A percentile compares a stretch with the other conserved stretches of the same genome.
Evolutionary conservation across 1,140 invertebrate genomes (phyloP).

Genomic region (Rhagoletis pomonella): DNA sequence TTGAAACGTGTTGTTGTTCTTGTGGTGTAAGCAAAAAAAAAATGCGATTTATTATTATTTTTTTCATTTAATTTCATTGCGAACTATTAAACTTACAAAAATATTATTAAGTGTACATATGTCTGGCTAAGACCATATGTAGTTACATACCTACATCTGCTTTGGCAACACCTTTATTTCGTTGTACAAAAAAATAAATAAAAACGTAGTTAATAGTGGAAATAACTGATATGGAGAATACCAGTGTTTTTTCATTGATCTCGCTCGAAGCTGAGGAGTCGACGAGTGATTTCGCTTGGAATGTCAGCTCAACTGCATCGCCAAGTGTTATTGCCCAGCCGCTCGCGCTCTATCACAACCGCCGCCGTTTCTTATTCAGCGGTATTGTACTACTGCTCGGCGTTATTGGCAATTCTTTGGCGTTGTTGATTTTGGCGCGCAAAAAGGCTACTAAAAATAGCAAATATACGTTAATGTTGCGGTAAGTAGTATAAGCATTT

Average conservation of each 20-base stretch:
- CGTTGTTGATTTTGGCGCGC: conserved; percentile 71
- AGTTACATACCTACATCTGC: conserved; percentile 2
- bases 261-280: not conserved
- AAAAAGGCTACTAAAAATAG: conserved; percentile 81
- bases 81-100: not conserved
- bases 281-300: conserved; percentile 20
- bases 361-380: conserved; percentile 60
- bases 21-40: not conserved
- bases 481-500: conserved; percentile 69
- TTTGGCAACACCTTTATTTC: not conserved
- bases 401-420: conserved; percentile 69
- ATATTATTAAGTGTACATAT: not conserved
- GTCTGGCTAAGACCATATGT: conserved; percentile 2
- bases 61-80: not conserved
- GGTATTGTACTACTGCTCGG: conserved; percentile 66
- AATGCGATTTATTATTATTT: not conserved
- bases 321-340: conserved; percentile 10
- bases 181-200: not conserved
- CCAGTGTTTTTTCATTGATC: conserved; percentile 30
- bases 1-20: not conserved
- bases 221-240: not conserved
- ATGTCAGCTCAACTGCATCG: conserved; percentile 28
- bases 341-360: conserved; percentile 62
- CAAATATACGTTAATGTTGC: conserved; percentile 87
- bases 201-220: not conserved